Conservation (phyloP, 1,140 invertebrate species). For the Luehdorfia chinensis region DNA sequence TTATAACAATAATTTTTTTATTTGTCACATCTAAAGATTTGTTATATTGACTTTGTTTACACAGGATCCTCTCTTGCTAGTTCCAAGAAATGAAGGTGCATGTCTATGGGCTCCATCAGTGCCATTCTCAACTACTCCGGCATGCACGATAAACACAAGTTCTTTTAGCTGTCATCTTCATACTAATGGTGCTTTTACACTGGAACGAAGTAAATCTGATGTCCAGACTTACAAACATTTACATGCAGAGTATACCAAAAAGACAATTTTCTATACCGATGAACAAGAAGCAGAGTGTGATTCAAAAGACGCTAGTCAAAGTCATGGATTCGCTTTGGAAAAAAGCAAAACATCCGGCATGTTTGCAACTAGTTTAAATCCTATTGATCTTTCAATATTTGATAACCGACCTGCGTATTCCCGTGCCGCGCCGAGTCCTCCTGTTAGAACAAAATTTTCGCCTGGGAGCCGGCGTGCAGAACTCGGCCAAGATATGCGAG, state of each 20-base stretch:
- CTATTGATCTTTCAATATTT: conserved; percentile 62
- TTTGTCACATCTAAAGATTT: too few relatives aligned
- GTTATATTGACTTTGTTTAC: conserved; percentile 20
- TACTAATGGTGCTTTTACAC: conserved; percentile 58
- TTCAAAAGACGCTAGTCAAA: conserved; percentile 23
- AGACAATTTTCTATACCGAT: conserved; percentile 57
- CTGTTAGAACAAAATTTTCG: conserved; percentile 63
- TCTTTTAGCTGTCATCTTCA: conserved; percentile 69
- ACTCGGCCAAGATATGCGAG: conserved; percentile 41
- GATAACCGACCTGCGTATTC: conserved; percentile 61
- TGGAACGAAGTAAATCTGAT: conserved; percentile 69
- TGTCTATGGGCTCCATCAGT: conserved; percentile 67
- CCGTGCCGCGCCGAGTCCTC: conserved; percentile 66
- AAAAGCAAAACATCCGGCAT: conserved; percentile 68
- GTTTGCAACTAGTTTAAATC: conserved; percentile 47
- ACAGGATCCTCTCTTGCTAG: conserved; percentile 80
- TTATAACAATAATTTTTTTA: too few relatives aligned
- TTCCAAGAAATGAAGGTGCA: conserved; percentile 80
- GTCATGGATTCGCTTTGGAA: conserved; percentile 49
- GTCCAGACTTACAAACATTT: conserved; percentile 56
- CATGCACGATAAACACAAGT: conserved; percentile 53
- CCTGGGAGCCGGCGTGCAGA: conserved; percentile 51
- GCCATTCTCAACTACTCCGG: conserved; percentile 58
- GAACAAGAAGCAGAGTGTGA: conserved; percentile 23
- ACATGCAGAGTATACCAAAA: conserved; percentile 34